Evolutionary conservation across 2,797 vertebrate species (phyloP), one percentile per base, ranked within the genome.

Genomic region (Chanos chanos): DNA sequence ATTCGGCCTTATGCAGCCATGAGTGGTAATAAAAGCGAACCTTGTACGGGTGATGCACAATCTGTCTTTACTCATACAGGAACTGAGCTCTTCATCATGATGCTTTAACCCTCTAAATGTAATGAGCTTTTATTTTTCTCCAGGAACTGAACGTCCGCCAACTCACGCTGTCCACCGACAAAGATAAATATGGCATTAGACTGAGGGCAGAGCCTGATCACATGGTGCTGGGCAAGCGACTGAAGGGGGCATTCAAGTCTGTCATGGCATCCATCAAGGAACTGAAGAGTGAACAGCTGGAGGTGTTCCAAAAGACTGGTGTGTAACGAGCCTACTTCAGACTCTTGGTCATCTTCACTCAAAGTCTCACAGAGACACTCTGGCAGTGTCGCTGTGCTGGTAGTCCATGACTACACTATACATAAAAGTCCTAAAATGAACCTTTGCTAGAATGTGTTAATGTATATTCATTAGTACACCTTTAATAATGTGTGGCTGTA

Each of bases 151-250:
- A 99, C 33, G 94, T 99, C 41, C 91, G 94, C 10, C 85, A 89
- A 67, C 79, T 99, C 72, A 99, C 95, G 0, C 73, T 98, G 34
- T 96, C 95, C 9, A 91, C 91, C 0, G 92, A 99, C 79, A 99
- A 99, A 80, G 91, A 89, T 73, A 89, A 89, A 52, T 99, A 96
- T 0, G 94, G 93, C 1, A 93, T 99, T 72, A 84, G 82, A 4
- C 87, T 99, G 68, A 78, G 93, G 77, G 97, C 97, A 0, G 96
- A 99, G 75, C 97, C 97, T 0, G 95, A 99, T 85, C 94, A 98
- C 88, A 95, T 96, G 92, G 93, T 99, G 50, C 89, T 99, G 61
- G 97, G 96, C 62, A 96, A 95, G 59, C 92, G 93, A 36, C 89
- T 99, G 63, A 99, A 98, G 67, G 94, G 91, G 1, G 94, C 92